Conservation (phyloP, 2,888 invertebrate species). For the Aplocera efformata region DNA sequence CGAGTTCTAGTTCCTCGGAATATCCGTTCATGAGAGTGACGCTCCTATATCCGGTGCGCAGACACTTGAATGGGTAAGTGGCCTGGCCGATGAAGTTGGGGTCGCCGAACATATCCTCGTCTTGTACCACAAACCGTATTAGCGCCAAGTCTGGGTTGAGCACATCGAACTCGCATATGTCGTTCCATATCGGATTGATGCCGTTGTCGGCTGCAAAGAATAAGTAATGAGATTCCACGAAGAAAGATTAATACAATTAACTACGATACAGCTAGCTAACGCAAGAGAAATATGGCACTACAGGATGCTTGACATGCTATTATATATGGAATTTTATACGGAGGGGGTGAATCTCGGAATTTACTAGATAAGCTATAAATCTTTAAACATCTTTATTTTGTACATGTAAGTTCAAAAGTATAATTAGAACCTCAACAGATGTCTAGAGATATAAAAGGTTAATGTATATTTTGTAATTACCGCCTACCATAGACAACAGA, state of each 20-base stretch:
- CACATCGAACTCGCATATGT: constrained; percentile 90
- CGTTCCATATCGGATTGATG: constrained; percentile 96
- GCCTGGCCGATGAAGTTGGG: constrained; percentile 98
- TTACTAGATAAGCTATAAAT: too few species aligned
- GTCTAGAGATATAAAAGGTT: too few species aligned
- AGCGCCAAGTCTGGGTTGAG: constrained; percentile 91
- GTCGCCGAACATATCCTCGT: constrained; percentile 98
- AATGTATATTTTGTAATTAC: too few species aligned
- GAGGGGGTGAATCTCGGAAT: too few species aligned
- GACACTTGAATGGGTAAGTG: constrained; percentile 91
- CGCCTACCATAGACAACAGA: too few species aligned
- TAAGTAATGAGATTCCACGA: constrained; percentile 1
- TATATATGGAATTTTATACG: too few species aligned
- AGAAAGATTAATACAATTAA: constrained; percentile 1
- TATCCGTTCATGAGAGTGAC: constrained; percentile 93
- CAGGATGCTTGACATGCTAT: too few species aligned
- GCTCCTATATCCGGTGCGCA: constrained; percentile 93
- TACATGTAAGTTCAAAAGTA: too few species aligned
- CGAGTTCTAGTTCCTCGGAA: constrained; percentile 95
- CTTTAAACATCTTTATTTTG: too few species aligned
- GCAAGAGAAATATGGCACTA: too few species aligned
- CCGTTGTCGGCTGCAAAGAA: constrained; percentile 90
- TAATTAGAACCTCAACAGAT: too few species aligned
- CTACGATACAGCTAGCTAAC: too few species aligned
- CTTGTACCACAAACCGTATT: constrained; percentile 92